Base-by-base conservation (phyloP, 2,888 invertebrate genomes). In the Pterostichus niger region DNA sequence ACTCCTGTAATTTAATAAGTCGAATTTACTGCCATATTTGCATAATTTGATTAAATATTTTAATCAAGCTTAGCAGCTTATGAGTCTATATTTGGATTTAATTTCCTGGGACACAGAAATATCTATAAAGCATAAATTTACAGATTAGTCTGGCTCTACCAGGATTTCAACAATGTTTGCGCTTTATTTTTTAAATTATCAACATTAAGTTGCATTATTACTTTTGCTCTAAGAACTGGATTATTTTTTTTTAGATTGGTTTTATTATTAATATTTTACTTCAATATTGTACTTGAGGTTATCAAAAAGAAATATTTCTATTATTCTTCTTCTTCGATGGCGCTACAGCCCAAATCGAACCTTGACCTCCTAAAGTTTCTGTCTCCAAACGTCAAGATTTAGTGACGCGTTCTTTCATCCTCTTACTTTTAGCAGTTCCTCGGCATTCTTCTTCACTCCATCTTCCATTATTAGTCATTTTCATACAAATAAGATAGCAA, bases 21-120 rank as follows among this genome's bases (percentile, higher is more conserved):
- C 71, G 56, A 81, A 81, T 81, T 81, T 81, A 81, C 71, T 56
- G 54, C 54, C 52, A 52, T 33, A 81, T 81, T 81, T 81, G 81
- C 81, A 81, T 81, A 81, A 81, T 71, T 71, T 71, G 68, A 71
- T 81, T 81, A 81, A 81, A 81, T 81, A 81, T 81, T 81, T 81
- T 81, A 80, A 80, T 80, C 80, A 80, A 52, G 68, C 64, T 80
- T 80, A 80, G 54, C 54, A 81, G 81, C 64, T 81, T 81, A 81
- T 68, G 81, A 35, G 54, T 44, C 81, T 81, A 81, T 56, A 73
- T 81, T 73, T 44, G 73, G 81, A 81, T 81, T 81, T 81, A 33
- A 81, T 68, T 71, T 75, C 75, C 68, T 71, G 44, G 40, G 68
- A 71, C 40, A 71, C 68, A 71, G 68, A 17, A 71, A 71, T 71